phyloP scores from a whole-genome alignment of 2,113 vertebrate genomes.

The Tenebrosternarchus preto region DNA sequence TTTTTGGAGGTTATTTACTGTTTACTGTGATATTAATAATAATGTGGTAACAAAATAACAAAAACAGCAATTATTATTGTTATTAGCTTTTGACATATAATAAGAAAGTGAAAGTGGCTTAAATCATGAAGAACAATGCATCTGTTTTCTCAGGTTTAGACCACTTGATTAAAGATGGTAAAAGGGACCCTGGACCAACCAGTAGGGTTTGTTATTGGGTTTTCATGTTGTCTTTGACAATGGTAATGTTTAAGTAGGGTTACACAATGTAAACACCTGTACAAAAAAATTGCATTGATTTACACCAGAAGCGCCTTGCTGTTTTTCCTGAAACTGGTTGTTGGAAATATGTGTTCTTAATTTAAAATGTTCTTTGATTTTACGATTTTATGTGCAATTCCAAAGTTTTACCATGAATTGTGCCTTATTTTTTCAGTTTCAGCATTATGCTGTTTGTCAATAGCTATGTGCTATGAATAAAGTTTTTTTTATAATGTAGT shows the following conservation, averaged over 20 bases:
- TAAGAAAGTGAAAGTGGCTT: not conserved
- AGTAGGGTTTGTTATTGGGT: not conserved
- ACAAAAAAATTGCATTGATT: not conserved
- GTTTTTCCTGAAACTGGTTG: not conserved
- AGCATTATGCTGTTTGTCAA: not conserved
- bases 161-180: not conserved
- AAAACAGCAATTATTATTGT: too few species aligned
- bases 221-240: not conserved
- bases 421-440: not conserved
- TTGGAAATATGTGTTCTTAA: not conserved
- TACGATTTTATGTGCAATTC: not conserved
- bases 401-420: not conserved
- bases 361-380: not conserved
- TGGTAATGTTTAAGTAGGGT: not conserved
- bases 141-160: not conserved
- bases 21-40: not conserved
- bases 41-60: too few species aligned
- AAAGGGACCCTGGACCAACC: not conserved
- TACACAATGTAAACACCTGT: not conserved
- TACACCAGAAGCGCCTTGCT: not conserved
- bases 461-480: too few species aligned
- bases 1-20: not conserved
- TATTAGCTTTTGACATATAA: too few species aligned
- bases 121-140: not conserved
- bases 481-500: too few species aligned